Conservation (phyloP, 92 coral and sea anemone species). For the Phenganax subtilis region DNA sequence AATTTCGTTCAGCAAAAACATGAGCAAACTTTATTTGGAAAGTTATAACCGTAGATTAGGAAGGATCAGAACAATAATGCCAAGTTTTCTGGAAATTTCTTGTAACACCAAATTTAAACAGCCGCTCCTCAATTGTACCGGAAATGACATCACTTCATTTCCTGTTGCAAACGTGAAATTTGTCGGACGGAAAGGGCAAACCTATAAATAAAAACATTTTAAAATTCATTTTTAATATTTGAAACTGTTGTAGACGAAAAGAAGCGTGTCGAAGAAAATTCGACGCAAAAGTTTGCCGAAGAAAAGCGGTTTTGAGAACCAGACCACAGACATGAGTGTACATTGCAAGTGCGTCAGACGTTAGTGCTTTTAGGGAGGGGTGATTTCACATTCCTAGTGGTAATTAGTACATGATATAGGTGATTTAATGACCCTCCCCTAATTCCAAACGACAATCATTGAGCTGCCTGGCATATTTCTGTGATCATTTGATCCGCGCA, state of each 20-base stretch:
- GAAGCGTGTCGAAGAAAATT: not conserved
- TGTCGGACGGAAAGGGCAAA: not conserved
- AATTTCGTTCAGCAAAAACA: not conserved
- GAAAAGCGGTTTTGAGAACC: slow-evolving; percentile 25
- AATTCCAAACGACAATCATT: not conserved
- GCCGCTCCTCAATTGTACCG: not conserved
- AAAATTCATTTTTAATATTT: not conserved
- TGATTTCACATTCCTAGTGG: slow-evolving; percentile 10
- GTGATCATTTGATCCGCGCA: not conserved
- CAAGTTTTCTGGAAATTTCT: not conserved
- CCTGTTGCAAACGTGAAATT: not conserved
- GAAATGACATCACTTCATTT: slow-evolving; percentile 4
- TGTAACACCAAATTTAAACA: not conserved
- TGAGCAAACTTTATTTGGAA: not conserved
- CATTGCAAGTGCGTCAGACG: not conserved
- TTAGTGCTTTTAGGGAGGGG: slow-evolving; percentile 22
- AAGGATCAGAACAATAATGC: not conserved
- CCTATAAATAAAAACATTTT: not conserved
- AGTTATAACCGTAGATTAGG: not conserved
- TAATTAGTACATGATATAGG: not conserved
- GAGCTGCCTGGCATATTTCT: slow-evolving; percentile 35
- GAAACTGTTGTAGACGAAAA: slow-evolving; percentile 3
- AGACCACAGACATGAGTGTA: slow-evolving; percentile 24
- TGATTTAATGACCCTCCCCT: slow-evolving; percentile 26
- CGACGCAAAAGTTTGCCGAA: slow-evolving; percentile 14